Conservation (phyloP, 2,888 invertebrate species). For the Rhimphoctona megacephalus region DNA sequence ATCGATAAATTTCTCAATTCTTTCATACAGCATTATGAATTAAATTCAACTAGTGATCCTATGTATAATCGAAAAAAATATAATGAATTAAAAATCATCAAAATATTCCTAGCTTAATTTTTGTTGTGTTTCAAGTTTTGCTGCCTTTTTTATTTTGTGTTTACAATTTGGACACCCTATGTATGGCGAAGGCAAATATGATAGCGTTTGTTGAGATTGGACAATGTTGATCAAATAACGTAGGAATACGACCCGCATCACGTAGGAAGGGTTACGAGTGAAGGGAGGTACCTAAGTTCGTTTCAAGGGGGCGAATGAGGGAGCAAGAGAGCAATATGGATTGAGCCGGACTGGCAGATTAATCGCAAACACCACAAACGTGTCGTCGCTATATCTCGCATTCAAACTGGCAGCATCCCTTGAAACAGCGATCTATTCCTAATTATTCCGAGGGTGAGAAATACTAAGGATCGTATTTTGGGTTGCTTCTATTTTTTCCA, state of each 20-base stretch:
- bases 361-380: slow-evolving; percentile 55
- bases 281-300: background rate
- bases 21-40: background rate
- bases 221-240: slow-evolving; percentile 60
- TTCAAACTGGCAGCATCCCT: slow-evolving; percentile 12
- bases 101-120: background rate
- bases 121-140: background rate
- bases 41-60: background rate
- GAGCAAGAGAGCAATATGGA: slow-evolving; percentile 30
- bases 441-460: background rate
- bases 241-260: slow-evolving; percentile 50
- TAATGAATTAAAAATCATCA: background rate
- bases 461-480: background rate
- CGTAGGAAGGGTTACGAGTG: background rate
- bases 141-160: background rate
- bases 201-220: slow-evolving; percentile 60
- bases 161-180: slow-evolving; percentile 3
- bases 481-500: background rate
- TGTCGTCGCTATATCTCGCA: slow-evolving; percentile 19
- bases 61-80: background rate
- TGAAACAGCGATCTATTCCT: slow-evolving; percentile 12
- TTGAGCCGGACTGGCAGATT: slow-evolving; percentile 55
- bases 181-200: slow-evolving; percentile 18
- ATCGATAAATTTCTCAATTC: background rate
- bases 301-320: slow-evolving; percentile 10